phyloP scores from a whole-genome alignment of 2,113 vertebrate genomes.

The Tretioscincus oriximinensis region DNA sequence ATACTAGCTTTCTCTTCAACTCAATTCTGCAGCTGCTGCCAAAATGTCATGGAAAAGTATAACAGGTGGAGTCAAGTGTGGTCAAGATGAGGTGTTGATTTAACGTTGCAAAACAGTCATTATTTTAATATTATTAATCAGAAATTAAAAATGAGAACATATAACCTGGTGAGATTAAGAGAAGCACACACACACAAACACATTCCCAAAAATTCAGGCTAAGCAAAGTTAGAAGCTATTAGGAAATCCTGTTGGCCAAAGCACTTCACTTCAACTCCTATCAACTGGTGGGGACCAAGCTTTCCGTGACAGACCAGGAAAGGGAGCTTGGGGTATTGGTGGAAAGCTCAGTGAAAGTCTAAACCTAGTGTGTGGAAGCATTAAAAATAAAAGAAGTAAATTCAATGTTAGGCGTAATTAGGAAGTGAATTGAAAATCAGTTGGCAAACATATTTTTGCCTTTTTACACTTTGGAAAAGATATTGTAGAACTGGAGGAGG shows the following conservation, averaged over 20 bases:
- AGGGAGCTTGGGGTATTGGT: no score
- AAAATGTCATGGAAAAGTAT: neutral
- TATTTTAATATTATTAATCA: neutral
- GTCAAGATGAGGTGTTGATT: slow-evolving; percentile 7
- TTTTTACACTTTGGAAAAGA: no score
- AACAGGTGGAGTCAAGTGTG: slow-evolving; percentile 12
- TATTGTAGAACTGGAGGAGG: no score
- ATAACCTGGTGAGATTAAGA: neutral
- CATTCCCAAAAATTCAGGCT: neutral
- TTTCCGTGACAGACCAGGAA: no score
- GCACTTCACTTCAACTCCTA: no score
- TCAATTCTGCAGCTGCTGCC: neutral
- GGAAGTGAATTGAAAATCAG: no score
- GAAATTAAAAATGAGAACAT: neutral
- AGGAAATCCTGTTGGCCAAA: neutral
- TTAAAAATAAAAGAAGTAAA: no score
- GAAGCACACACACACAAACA: neutral
- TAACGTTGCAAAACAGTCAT: slow-evolving; percentile 8
- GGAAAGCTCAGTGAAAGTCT: no score
- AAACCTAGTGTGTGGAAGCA: no score
- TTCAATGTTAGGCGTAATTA: no score
- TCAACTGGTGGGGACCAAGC: no score
- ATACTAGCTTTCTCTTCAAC: neutral
- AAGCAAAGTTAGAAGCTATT: neutral
- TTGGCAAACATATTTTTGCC: no score